Conservation (phyloP, 2,888 invertebrate species). For the Leucoma salicis region DNA sequence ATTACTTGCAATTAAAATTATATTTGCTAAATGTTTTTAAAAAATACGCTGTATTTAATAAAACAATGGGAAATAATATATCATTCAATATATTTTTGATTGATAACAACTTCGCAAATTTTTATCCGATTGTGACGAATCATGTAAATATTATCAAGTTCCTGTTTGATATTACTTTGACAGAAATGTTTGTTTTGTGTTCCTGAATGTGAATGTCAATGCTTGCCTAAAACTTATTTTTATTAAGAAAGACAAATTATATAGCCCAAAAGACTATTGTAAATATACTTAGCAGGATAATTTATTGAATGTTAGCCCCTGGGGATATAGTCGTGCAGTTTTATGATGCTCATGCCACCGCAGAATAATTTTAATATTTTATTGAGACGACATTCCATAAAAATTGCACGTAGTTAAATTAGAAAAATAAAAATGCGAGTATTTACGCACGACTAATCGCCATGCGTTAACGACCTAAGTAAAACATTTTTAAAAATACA, state of each 20-base stretch:
- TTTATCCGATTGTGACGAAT: slow-evolving; percentile 20
- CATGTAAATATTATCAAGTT: slow-evolving; percentile 49
- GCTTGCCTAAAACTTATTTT: slow-evolving; percentile 71
- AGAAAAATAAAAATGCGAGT: neutral
- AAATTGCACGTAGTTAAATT: neutral
- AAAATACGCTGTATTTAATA: too few species aligned
- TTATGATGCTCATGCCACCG: slow-evolving; percentile 2
- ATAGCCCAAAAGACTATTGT: slow-evolving; percentile 76
- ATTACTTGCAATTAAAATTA: too few species aligned
- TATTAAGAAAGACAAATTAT: slow-evolving; percentile 40
- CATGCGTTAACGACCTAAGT: slow-evolving; percentile 43
- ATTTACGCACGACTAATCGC: slow-evolving; percentile 13
- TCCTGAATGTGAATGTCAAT: slow-evolving; percentile 48
- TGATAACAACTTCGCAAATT: too few species aligned
- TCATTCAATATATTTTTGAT: too few species aligned
- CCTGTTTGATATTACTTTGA: slow-evolving; percentile 37
- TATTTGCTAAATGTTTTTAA: too few species aligned
- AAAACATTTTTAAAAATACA: slow-evolving; percentile 60
- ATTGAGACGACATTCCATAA: too few species aligned
- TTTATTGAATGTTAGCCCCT: slow-evolving; percentile 43
- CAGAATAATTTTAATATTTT: neutral
- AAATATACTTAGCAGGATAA: slow-evolving; percentile 67
- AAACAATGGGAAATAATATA: too few species aligned
- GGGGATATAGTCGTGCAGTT: slow-evolving; percentile 12
- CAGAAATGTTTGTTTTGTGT: slow-evolving; percentile 44